phyloP scores from a whole-genome alignment of 1,140 invertebrate species.

The Medauroidea extradentata region DNA sequence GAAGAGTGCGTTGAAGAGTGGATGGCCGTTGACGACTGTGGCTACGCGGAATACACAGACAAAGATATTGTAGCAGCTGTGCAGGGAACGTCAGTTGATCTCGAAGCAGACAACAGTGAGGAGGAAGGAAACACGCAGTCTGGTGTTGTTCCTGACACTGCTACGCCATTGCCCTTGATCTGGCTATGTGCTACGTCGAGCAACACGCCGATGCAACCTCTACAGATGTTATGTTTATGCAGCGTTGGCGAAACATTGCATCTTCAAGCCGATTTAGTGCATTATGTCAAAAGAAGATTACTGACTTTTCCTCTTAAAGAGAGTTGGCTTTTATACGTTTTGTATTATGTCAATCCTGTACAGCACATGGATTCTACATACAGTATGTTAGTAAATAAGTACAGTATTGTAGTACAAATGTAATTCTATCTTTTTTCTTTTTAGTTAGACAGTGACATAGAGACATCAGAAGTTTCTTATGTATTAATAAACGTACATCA shows the following conservation, averaged over 20 bases:
- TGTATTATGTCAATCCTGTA: background rate
- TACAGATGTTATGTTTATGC: background rate
- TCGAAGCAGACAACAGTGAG: slow-evolving; percentile 1
- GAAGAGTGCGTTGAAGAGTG: background rate
- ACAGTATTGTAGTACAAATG: background rate
- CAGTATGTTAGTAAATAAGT: background rate
- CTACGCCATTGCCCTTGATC: slow-evolving; percentile 3
- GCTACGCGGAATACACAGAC: background rate
- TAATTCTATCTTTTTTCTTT: background rate
- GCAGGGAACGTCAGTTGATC: background rate
- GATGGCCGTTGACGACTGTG: background rate
- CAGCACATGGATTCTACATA: background rate
- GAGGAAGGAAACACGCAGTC: background rate
- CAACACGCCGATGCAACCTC: slow-evolving; percentile 5
- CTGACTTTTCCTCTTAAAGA: background rate
- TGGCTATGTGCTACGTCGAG: slow-evolving; percentile 8
- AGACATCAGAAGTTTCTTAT: too few species aligned
- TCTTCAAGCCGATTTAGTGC: background rate
- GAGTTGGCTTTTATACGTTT: background rate
- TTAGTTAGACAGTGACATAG: too few species aligned
- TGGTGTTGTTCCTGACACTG: background rate
- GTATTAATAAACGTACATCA: too few species aligned
- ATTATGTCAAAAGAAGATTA: background rate
- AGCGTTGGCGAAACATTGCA: background rate
- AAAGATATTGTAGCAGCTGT: background rate